Percentiles rank a stretch among this genome's conserved stretches.
These are phyloP conservation scores for Drosophila paranaensis DNA, from an alignment of 2,888 invertebrate genomes.

Conservation along the genomic window DNA sequence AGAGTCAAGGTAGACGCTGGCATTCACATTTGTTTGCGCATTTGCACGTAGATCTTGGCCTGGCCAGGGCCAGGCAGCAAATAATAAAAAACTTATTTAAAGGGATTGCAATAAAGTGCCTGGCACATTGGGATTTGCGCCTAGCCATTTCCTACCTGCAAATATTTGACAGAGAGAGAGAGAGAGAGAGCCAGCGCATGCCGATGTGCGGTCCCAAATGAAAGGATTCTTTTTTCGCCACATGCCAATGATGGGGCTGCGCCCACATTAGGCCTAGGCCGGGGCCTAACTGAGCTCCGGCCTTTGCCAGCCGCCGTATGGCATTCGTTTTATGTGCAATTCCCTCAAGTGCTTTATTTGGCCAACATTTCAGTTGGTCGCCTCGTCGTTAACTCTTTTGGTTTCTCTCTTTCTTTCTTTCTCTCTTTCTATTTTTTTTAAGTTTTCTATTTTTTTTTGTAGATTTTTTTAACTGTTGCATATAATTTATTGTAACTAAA, in stretches of 20 bases:
- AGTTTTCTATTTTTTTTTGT: neutral
- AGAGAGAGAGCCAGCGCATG: conserved; percentile 5
- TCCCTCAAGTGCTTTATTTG: conserved; percentile 80
- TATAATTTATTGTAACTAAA: conserved; percentile 81
- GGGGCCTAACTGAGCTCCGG: conserved; percentile 3
- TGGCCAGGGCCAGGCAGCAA: conserved; percentile 39
- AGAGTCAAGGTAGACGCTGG: conserved; percentile 20
- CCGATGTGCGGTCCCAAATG: conserved; percentile 63
- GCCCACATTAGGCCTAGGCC: conserved; percentile 9
- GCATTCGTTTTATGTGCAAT: conserved; percentile 74
- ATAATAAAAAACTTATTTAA: conserved; percentile 75
- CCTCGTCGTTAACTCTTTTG: conserved; percentile 72
- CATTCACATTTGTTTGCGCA: conserved; percentile 64
- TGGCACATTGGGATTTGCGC: conserved; percentile 78
- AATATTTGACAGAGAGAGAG: conserved; percentile 50
- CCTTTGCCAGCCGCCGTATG: conserved; percentile 11
- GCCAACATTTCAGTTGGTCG: conserved; percentile 61
- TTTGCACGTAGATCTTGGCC: conserved; percentile 54
- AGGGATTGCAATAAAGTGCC: conserved; percentile 80
- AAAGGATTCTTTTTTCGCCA: conserved; percentile 70
- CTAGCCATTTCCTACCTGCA: conserved; percentile 62
- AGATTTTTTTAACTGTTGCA: conserved; percentile 70
- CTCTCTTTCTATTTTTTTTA: conserved; percentile 7
- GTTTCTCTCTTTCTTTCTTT: conserved; percentile 39
- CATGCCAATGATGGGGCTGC: conserved; percentile 73